These are phyloP conservation scores for Rhorus exstirpatorius DNA, from an alignment of 2,888 invertebrate genomes.

Conservation along the genomic window DNA sequence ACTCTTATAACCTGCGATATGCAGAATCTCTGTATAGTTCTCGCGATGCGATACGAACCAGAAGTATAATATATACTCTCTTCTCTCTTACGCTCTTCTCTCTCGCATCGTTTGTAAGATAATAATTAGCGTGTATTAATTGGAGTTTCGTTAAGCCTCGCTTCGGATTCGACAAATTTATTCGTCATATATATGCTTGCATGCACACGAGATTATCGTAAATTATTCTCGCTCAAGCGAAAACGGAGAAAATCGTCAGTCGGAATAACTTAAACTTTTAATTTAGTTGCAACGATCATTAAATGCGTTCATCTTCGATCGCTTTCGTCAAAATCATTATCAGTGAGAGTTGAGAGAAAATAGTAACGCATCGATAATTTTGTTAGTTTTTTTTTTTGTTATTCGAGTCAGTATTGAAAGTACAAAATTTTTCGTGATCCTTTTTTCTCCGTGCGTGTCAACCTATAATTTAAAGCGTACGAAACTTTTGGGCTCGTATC, in stretches of 20 bases:
- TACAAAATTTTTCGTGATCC: too few relatives aligned
- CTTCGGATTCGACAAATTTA: slow-evolving; percentile 54
- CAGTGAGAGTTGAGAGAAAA: too few relatives aligned
- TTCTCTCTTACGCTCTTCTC: neutral
- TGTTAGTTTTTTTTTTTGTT: too few relatives aligned
- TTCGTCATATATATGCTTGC: neutral
- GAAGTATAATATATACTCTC: neutral
- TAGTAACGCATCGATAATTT: too few relatives aligned
- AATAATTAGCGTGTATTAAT: slow-evolving; percentile 78
- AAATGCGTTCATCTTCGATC: too few relatives aligned
- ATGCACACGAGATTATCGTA: neutral
- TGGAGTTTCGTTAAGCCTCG: slow-evolving; percentile 73
- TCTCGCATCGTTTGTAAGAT: slow-evolving; percentile 61
- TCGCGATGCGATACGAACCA: neutral
- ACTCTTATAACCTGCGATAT: neutral
- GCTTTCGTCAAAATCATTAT: too few relatives aligned
- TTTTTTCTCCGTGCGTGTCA: too few relatives aligned
- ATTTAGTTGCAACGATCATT: too few relatives aligned
- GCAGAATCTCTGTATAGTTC: neutral
- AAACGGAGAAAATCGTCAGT: neutral
- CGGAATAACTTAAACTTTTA: too few relatives aligned
- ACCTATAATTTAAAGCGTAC: too few relatives aligned
- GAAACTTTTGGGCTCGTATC: too few relatives aligned
- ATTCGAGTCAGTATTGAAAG: too few relatives aligned
- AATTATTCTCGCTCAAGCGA: neutral